Conservation (phyloP, 2,888 invertebrate species). For the Neoascia interrupta region DNA sequence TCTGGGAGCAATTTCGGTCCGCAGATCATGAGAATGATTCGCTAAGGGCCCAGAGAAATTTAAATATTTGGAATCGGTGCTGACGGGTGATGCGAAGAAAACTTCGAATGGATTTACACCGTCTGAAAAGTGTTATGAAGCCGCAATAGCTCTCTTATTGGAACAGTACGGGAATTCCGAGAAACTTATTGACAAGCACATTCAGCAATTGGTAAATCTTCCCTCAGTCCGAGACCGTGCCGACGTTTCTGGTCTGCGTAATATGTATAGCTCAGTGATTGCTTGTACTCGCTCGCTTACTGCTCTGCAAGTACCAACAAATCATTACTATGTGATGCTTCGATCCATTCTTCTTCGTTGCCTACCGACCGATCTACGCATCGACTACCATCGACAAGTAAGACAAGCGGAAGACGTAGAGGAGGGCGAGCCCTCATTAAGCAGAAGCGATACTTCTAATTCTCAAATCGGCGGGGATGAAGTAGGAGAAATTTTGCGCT, state of each 20-base stretch:
- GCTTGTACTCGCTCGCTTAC: too few relatives aligned
- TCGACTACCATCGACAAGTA: too few relatives aligned
- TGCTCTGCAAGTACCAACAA: too few relatives aligned
- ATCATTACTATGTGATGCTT: too few relatives aligned
- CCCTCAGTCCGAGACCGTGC: constrained; percentile 8
- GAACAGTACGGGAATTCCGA: constrained; percentile 20
- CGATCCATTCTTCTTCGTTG: too few relatives aligned
- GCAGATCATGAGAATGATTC: constrained; percentile 10
- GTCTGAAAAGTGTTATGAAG: neutral
- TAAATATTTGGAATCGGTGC: constrained; percentile 22
- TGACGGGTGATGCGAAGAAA: constrained; percentile 19
- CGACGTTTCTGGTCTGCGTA: constrained; percentile 8
- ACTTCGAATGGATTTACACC: constrained; percentile 11
- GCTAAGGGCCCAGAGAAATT: constrained; percentile 20
- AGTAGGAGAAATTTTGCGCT: too few relatives aligned
- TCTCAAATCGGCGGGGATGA: too few relatives aligned
- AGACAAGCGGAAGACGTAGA: too few relatives aligned
- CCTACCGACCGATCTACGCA: too few relatives aligned
- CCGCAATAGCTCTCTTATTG: constrained; percentile 2
- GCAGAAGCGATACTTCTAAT: too few relatives aligned
- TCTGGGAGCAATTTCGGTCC: constrained; percentile 18
- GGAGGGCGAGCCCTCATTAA: too few relatives aligned
- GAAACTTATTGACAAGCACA: constrained; percentile 24
- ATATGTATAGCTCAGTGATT: constrained; percentile 14
- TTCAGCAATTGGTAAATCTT: constrained; percentile 18